Evolutionary conservation across 2,888 invertebrate genomes (phyloP).

Genomic region (Volucella inflata): DNA sequence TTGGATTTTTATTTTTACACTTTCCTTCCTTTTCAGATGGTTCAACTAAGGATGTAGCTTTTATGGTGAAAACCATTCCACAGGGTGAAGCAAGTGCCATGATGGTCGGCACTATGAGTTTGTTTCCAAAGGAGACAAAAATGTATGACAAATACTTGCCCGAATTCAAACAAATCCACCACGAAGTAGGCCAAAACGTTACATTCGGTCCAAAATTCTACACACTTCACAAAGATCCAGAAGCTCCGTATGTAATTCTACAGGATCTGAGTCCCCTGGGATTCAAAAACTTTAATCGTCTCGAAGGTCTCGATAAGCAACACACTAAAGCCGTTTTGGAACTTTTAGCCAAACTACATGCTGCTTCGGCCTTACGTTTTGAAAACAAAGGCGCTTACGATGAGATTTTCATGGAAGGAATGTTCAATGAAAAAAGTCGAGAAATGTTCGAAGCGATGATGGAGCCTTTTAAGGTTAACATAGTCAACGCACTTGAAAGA

Average conservation of each 20-base stretch:
- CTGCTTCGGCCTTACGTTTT: slow-evolving; percentile 79
- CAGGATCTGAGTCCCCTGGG: slow-evolving; percentile 81
- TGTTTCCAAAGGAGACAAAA: slow-evolving; percentile 81
- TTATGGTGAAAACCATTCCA: slow-evolving; percentile 80
- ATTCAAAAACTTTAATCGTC: slow-evolving; percentile 79
- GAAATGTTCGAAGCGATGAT: slow-evolving; percentile 75
- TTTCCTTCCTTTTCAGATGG: slow-evolving; percentile 70
- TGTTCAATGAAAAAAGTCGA: slow-evolving; percentile 71
- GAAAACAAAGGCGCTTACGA: slow-evolving; percentile 77
- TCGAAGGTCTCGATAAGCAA: slow-evolving; percentile 77
- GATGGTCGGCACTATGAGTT: slow-evolving; percentile 76
- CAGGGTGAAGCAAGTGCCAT: slow-evolving; percentile 64
- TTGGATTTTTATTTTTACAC: no score
- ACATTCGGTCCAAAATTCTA: slow-evolving; percentile 80
- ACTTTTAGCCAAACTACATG: slow-evolving; percentile 81
- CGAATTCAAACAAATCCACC: slow-evolving; percentile 80
- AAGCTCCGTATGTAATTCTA: slow-evolving; percentile 79
- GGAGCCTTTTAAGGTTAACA: slow-evolving; percentile 43
- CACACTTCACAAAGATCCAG: slow-evolving; percentile 76
- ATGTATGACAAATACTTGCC: slow-evolving; percentile 81
- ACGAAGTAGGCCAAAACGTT: slow-evolving; percentile 77
- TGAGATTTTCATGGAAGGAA: slow-evolving; percentile 48
- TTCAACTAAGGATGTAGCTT: slow-evolving; percentile 71
- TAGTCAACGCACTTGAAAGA: slow-evolving; percentile 44
- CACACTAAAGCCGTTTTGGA: slow-evolving; percentile 79